Conservation (phyloP, 2,888 invertebrate genomes). For the Heliconius ismenius region DNA sequence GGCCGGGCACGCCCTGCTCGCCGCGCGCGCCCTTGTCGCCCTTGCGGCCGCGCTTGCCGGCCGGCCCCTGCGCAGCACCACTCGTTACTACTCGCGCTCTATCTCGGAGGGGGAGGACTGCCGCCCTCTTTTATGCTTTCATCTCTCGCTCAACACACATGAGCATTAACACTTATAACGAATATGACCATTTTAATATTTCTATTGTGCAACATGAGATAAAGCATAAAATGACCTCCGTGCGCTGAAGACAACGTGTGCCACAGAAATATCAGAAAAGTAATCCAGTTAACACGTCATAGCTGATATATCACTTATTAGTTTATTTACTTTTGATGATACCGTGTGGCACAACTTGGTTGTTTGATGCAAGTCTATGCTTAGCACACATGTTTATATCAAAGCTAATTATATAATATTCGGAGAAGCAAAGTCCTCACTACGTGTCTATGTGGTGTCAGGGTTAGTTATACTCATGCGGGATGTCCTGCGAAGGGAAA, state of each 20-base stretch:
- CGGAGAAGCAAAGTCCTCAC: background rate
- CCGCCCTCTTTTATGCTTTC: background rate
- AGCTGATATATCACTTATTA: background rate
- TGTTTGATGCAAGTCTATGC: background rate
- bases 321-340: background rate
- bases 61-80: slow-evolving; percentile 85
- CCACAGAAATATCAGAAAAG: background rate
- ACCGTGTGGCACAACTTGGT: background rate
- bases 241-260: background rate
- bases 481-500: slow-evolving; percentile 40
- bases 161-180: background rate
- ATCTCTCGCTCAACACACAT: background rate
- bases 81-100: background rate
- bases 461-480: slow-evolving; percentile 43
- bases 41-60: slow-evolving; percentile 94
- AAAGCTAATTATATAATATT: slow-evolving; percentile 5
- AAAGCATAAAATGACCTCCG: background rate
- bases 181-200: background rate
- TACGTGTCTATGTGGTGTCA: slow-evolving; percentile 16
- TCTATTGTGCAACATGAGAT: no score
- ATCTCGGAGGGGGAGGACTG: background rate
- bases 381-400: background rate
- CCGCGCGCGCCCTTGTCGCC: slow-evolving; percentile 97
- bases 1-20: slow-evolving; percentile 97
- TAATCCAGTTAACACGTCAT: background rate